A percentile compares a stretch with the other conserved stretches of the same genome.
Evolutionary conservation across 2,797 vertebrate genomes (phyloP).

Genomic region (Mastacembelus armatus): DNA sequence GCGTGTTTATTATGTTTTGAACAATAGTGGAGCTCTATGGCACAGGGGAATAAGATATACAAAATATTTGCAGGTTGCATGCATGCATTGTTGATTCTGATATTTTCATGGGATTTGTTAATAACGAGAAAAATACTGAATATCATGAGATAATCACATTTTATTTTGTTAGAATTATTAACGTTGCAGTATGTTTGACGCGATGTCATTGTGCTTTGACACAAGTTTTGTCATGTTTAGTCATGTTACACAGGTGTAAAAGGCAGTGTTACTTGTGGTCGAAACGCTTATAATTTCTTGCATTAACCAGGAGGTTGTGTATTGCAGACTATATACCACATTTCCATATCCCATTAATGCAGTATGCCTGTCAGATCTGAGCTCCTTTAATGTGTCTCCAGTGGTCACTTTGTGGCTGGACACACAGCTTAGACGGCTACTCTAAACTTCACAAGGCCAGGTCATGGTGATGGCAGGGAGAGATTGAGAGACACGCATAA

Average conservation of each 20-base stretch:
- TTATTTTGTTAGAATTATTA: no score
- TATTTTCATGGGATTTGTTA: neutral
- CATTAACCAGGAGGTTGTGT: slow-evolving; percentile 7
- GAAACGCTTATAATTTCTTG: no score
- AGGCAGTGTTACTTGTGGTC: no score
- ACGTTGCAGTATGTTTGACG: no score
- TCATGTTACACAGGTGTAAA: no score
- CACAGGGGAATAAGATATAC: neutral
- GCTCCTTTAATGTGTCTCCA: slow-evolving; percentile 12
- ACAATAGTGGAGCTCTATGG: neutral
- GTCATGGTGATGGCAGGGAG: neutral
- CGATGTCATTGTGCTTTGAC: no score
- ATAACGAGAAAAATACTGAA: no score
- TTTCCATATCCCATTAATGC: slow-evolving; percentile 9
- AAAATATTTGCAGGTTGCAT: neutral
- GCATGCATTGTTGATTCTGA: neutral
- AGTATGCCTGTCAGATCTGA: neutral
- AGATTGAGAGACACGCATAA: slow-evolving; percentile 8
- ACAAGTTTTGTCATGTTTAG: no score
- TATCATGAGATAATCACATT: no score
- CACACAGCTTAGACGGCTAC: slow-evolving; percentile 13
- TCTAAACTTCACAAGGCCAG: neutral
- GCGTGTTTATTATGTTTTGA: neutral
- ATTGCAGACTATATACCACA: neutral
- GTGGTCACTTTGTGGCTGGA: slow-evolving; percentile 31